phyloP scores from a whole-genome alignment of 1,140 invertebrate species.

The Trinorchestia longiramus region DNA sequence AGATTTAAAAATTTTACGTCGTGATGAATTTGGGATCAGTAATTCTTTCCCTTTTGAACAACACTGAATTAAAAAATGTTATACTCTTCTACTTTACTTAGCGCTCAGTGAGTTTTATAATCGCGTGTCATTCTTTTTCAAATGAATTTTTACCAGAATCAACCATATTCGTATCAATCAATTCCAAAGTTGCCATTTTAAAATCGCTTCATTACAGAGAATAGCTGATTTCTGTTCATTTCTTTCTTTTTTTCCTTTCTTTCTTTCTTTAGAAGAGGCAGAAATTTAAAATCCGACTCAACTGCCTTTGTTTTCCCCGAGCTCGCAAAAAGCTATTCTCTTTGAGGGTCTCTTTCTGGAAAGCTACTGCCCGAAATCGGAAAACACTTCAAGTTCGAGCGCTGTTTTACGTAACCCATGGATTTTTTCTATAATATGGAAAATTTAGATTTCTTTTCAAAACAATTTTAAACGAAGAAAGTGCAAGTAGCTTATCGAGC shows the following conservation, averaged over 20 bases:
- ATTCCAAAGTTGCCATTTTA: background rate
- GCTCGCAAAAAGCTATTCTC: constrained; percentile 22
- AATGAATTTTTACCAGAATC: background rate
- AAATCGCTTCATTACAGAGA: background rate
- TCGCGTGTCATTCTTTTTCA: too few relatives aligned
- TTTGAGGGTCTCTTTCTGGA: constrained; percentile 12
- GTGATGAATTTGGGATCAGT: too few relatives aligned
- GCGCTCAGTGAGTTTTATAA: background rate
- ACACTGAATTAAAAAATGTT: background rate
- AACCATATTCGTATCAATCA: too few relatives aligned
- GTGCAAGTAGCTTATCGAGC: background rate
- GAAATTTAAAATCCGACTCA: background rate
- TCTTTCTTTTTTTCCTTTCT: background rate
- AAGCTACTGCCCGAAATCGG: constrained; percentile 7
- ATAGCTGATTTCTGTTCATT: background rate
- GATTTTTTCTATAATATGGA: background rate
- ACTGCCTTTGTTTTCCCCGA: background rate
- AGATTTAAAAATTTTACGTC: background rate
- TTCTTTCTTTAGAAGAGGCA: background rate
- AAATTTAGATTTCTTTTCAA: too few relatives aligned
- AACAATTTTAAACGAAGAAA: background rate
- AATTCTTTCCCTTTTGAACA: background rate
- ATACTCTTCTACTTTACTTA: background rate
- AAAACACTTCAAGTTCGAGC: constrained; percentile 27
- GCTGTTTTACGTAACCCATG: background rate